Conservation (phyloP, 1,140 invertebrate species). For the Drosophila trapezifrons region DNA sequence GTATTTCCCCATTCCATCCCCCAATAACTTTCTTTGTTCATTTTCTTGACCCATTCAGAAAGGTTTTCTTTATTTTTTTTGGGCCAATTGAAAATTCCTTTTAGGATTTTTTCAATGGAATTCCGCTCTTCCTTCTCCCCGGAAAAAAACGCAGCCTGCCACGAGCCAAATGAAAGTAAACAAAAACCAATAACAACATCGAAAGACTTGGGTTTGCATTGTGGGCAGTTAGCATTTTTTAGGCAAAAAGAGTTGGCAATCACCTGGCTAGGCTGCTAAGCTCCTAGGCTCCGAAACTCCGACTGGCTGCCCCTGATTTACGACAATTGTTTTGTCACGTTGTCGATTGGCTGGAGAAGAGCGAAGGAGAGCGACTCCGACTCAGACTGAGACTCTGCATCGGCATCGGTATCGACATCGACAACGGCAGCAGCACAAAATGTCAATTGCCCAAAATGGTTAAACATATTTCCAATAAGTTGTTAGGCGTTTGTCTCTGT, state of each 20-base stretch:
- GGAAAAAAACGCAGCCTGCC: slow-evolving; percentile 37
- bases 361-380: not conserved
- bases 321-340: slow-evolving; percentile 80
- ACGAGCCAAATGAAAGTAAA: slow-evolving; percentile 79
- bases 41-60: slow-evolving; percentile 22
- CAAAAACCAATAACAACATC: slow-evolving; percentile 40
- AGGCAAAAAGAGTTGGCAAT: slow-evolving; percentile 45
- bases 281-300: slow-evolving; percentile 35
- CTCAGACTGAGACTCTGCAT: not conserved
- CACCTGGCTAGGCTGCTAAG: slow-evolving; percentile 7
- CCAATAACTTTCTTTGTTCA: slow-evolving; percentile 19
- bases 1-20: not conserved
- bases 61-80: slow-evolving; percentile 12
- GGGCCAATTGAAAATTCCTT: slow-evolving; percentile 64
- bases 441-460: slow-evolving; percentile 78
- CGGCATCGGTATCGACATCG: not conserved
- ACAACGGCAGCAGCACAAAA: slow-evolving; percentile 57
- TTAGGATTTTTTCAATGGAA: slow-evolving; percentile 38
- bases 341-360: slow-evolving; percentile 34
- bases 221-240: slow-evolving; percentile 51
- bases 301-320: slow-evolving; percentile 67
- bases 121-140: slow-evolving; percentile 25
- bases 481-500: slow-evolving; percentile 76
- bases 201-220: slow-evolving; percentile 48
- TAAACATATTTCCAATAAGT: slow-evolving; percentile 81